phyloP scores from a whole-genome alignment of 1,140 invertebrate genomes.

The Catajapyx aquilonaris region DNA sequence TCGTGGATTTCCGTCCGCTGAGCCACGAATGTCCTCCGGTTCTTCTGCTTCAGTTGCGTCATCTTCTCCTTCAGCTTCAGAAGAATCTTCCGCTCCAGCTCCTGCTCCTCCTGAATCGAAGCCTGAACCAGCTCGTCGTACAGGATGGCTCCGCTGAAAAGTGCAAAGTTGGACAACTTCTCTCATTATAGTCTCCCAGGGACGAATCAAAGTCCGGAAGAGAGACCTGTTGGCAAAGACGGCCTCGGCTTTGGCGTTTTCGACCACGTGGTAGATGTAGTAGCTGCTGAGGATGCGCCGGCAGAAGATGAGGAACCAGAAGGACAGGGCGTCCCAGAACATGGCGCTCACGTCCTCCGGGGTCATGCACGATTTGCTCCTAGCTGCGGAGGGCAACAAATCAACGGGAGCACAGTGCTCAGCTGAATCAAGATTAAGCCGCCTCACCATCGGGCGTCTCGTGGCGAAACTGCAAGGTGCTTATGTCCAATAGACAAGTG shows the following conservation, averaged over 20 bases:
- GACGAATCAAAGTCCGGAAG: too few species aligned
- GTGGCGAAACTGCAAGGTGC: too few species aligned
- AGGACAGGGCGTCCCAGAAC: slow-evolving; percentile 33
- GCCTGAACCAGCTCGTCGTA: slow-evolving; percentile 29
- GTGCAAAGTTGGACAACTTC: slow-evolving; percentile 3
- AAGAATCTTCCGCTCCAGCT: slow-evolving; percentile 25
- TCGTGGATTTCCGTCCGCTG: too few species aligned
- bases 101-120: slow-evolving; percentile 25
- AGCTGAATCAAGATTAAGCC: too few species aligned
- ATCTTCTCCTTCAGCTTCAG: slow-evolving; percentile 32
- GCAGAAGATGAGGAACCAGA: slow-evolving; percentile 32
- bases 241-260: slow-evolving; percentile 28
- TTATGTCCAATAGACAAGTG: too few species aligned
- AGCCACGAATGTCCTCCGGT: too few species aligned
- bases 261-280: slow-evolving; percentile 35
- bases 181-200: not conserved
- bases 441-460: too few species aligned
- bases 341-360: slow-evolving; percentile 19
- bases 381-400: too few species aligned
- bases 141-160: slow-evolving; percentile 31
- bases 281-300: slow-evolving; percentile 29
- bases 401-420: too few species aligned
- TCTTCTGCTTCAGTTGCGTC: too few species aligned
- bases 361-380: too few species aligned
- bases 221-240: slow-evolving; percentile 24